Conservation (phyloP, 2,888 invertebrate genomes). For the Gryllus longicercus region DNA sequence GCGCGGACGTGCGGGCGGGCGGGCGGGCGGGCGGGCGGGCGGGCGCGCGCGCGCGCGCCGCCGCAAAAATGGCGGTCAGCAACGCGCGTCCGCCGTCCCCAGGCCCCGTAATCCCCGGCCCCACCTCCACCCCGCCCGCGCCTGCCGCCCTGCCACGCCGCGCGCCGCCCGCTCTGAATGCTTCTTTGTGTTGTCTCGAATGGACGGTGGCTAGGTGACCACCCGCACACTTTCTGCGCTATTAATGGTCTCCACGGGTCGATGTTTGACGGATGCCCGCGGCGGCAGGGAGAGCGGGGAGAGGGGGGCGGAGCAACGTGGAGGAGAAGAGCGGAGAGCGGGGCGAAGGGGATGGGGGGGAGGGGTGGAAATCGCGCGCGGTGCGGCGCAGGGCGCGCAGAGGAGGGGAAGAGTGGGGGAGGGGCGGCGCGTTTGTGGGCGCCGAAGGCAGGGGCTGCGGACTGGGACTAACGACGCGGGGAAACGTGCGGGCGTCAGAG, state of each 20-base stretch:
- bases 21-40: too few species aligned
- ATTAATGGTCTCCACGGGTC: slow-evolving; percentile 8
- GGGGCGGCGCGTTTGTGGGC: too few species aligned
- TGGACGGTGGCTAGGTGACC: slow-evolving; percentile 8
- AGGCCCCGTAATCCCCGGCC: not conserved
- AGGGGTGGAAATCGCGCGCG: too few species aligned
- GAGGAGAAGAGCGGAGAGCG: too few species aligned
- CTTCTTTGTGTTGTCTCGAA: not conserved
- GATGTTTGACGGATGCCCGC: not conserved
- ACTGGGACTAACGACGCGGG: too few species aligned
- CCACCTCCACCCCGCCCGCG: not conserved
- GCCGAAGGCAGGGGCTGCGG: too few species aligned
- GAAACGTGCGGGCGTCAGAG: too few species aligned
- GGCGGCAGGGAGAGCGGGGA: not conserved
- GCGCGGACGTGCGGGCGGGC: not conserved
- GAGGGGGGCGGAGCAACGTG: too few species aligned
- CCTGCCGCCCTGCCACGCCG: not conserved
- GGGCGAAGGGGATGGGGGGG: too few species aligned
- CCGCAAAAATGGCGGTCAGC: not conserved
- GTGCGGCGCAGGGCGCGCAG: too few species aligned
- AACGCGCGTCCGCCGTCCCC: not conserved
- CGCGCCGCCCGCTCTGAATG: not conserved
- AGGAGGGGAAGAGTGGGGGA: too few species aligned
- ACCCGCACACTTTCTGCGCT: not conserved
- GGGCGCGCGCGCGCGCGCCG: too few species aligned